Evolutionary conservation across 2,888 invertebrate species (phyloP), one percentile per base, ranked within the genome.

Genomic region (Pachliopta kotzebuea): DNA sequence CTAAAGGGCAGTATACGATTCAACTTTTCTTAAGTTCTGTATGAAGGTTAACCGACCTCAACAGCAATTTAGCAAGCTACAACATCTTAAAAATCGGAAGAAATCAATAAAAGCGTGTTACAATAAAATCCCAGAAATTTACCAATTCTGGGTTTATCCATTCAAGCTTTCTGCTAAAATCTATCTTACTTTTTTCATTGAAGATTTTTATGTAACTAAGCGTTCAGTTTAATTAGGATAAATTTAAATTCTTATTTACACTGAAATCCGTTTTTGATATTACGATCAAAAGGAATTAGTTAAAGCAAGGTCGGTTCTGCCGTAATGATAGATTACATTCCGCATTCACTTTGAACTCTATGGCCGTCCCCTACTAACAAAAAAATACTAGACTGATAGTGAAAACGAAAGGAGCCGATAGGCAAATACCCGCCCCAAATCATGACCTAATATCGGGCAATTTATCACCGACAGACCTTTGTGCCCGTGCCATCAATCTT

Each of bases 391-490:
- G 66, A 63, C 60, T 65, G 65, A 65, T 65, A 67, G 67, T 67
- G 65, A 57, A 57, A 70, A 65, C 67, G 67, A 69, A 69, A 65
- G 68, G 75, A 69, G 71, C 75, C 77, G 86, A 88, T 89, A 90
- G 84, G 89, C 88, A 90, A 90, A 90, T 89, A 85, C 83, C 83
- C 83, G 72, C 72, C 80, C 83, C 80, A 80, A 90, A 89, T 89
- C 88, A 89, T 89, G 89, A 89, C 88, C 88, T 89, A 87, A 89
- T 88, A 89, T 88, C 79, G 79, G 76, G 88, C 84, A 86, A 90
- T 90, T 88, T 88, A 90, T 90, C 90, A 90, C 88, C 80, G 88
- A 84, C 87, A 88, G 84, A 86, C 88, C 88, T 88, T 85, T 85
- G 87, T 85, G 85, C 81, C 78, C 74, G 67, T 71, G 77, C 83